Conservation (phyloP, 53 echinoderm and acorn worm genomes). For the Echinarachnius parma region DNA sequence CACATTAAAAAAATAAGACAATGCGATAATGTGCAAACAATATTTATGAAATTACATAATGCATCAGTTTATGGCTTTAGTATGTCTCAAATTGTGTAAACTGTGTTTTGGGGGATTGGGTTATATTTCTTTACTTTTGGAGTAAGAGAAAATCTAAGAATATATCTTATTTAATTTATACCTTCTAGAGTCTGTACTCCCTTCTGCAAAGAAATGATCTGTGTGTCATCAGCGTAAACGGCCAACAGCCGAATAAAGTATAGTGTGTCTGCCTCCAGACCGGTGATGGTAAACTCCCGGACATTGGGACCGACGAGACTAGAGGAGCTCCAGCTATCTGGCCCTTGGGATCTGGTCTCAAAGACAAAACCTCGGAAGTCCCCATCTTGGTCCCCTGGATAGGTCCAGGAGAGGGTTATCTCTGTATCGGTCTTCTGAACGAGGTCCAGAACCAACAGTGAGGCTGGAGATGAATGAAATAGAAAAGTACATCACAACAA, state of each 20-base stretch:
- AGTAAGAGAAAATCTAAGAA: too few relatives aligned
- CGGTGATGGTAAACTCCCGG: conserved; percentile 1
- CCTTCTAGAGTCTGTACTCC: not conserved
- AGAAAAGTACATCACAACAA: too few relatives aligned
- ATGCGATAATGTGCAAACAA: too few relatives aligned
- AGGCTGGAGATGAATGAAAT: too few relatives aligned
- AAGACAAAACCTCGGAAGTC: conserved; percentile 11
- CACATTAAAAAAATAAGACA: too few relatives aligned
- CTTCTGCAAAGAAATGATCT: conserved; percentile 16
- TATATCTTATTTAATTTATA: not conserved
- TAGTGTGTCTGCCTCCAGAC: conserved; percentile 2
- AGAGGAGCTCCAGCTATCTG: not conserved
- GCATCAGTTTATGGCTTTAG: too few relatives aligned
- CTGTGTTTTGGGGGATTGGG: too few relatives aligned
- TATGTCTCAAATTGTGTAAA: too few relatives aligned
- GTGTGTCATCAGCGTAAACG: not conserved
- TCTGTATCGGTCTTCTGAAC: not conserved
- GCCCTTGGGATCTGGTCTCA: not conserved
- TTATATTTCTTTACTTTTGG: too few relatives aligned
- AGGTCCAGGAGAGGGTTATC: conserved; percentile 4
- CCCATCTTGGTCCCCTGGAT: not conserved
- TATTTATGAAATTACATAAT: too few relatives aligned
- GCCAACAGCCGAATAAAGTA: conserved; percentile 30
- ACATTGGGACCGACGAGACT: not conserved
- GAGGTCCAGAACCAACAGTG: conserved; percentile 16